Evolutionary conservation across 2,888 invertebrate genomes (phyloP).

Genomic region (Glyphotaelius pellucidus): DNA sequence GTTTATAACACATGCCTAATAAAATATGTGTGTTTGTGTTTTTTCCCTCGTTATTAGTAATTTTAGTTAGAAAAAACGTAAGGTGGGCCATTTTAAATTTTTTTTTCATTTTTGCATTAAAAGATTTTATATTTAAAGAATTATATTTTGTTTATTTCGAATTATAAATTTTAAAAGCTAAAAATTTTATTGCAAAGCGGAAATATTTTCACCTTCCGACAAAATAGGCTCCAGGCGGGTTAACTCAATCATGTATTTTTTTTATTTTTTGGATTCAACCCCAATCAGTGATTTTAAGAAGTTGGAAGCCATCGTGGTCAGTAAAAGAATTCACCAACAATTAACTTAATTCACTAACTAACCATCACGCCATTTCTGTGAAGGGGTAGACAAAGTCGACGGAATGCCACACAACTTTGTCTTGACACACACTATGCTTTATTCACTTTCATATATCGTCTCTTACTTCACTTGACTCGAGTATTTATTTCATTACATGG

Average conservation of each 20-base stretch:
- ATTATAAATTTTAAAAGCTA: too few species aligned
- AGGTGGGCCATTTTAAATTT: too few species aligned
- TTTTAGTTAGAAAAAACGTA: too few species aligned
- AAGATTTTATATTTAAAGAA: too few species aligned
- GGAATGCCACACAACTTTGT: not conserved
- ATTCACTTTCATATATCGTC: not conserved
- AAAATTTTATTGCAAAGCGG: too few species aligned
- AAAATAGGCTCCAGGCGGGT: too few species aligned
- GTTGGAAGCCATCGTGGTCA: not conserved
- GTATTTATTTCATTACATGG: not conserved
- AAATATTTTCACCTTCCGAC: too few species aligned
- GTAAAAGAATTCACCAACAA: not conserved
- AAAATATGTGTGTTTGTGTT: too few species aligned
- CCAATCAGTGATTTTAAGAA: not conserved
- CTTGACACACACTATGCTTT: not conserved
- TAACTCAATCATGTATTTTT: not conserved
- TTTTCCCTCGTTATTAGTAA: too few species aligned
- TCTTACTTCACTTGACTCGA: not conserved
- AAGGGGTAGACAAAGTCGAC: not conserved
- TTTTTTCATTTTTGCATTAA: too few species aligned
- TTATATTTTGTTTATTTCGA: too few species aligned
- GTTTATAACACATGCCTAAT: too few species aligned
- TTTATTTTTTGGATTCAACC: not conserved
- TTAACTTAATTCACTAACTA: not conserved
- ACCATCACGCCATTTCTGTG: not conserved